Evolutionary conservation across 2,888 invertebrate genomes (phyloP), one percentile per base, ranked within the genome.

Genomic region (Neria commutata): DNA sequence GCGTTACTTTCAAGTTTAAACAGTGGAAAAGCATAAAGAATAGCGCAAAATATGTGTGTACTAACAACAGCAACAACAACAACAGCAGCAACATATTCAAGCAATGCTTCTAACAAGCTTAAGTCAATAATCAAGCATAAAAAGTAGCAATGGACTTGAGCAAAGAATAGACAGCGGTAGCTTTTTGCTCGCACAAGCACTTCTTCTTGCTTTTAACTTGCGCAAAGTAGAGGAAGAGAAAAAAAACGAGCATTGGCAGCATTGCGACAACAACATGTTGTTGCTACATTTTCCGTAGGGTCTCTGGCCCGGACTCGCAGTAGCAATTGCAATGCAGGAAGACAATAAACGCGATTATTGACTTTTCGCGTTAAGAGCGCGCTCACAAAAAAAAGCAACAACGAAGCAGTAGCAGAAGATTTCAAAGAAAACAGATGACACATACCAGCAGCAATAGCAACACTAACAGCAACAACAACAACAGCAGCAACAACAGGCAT

Each of bases 261-360:
- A 40, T 16, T 47, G 51, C 48, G 23, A 51, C 45, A 48, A 51
- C 45, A 48, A 48, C 16, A 33, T 59, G 51, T 60, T 26, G 24
- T 47, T 52, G 49, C 19, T 26, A 21, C 25, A 42, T 52, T 42
- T 40, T 53, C 42, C 45, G 19, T 46, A 16, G 23, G 19, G 24
- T n/a, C 4, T 11, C 42, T 29, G 33, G 40, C 33, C 54, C 63
- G n/a, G n/a, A n/a, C n/a, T n/a, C n/a, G n/a, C n/a, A n/a, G n/a
- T 58, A 57, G 19, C 40, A 40, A 51, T 55, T 50, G 57, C 2
- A n/a, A 42, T 8, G 61, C 56, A 56, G 70, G 64, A 71, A 72
- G 75, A 72, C 72, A 74, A 75, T 72, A 73, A 75, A 75, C 72
- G 75, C 73, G 72, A 67, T 74, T 73, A 71, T 75, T 72, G 73